Conservation (phyloP, 2,113 vertebrate species). For the Microcebus lehilahytsara region DNA sequence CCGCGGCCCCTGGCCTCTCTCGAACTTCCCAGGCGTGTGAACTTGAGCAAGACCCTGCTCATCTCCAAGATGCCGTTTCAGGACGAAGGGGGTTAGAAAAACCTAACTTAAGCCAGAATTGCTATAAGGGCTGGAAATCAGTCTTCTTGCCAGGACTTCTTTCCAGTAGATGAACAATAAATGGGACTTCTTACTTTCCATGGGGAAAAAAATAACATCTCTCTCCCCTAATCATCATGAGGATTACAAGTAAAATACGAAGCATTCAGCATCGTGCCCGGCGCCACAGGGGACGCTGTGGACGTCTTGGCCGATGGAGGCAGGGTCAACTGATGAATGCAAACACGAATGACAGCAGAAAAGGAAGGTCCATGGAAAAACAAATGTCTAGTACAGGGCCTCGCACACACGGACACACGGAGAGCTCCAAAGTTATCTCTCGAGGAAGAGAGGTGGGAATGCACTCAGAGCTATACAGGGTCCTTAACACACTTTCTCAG, state of each 20-base stretch:
- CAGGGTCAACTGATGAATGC: background rate
- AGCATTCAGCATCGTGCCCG: rapidly evolving
- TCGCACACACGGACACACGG: no score
- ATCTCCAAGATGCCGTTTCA: background rate
- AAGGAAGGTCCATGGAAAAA: rapidly evolving
- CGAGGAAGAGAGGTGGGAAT: background rate
- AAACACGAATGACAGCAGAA: background rate
- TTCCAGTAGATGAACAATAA: background rate
- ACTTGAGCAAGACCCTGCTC: background rate
- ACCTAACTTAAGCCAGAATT: background rate
- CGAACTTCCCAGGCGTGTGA: background rate
- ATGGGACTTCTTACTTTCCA: background rate
- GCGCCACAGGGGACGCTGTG: rapidly evolving
- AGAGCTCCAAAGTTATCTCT: rapidly evolving
- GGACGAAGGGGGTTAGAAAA: background rate
- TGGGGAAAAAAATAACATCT: background rate
- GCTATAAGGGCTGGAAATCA: background rate
- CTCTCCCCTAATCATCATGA: rapidly evolving
- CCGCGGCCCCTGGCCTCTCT: background rate
- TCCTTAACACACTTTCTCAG: background rate
- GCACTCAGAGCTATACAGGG: rapidly evolving
- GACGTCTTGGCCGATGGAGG: background rate
- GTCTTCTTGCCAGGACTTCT: background rate
- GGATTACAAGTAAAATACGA: background rate
- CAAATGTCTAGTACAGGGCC: rapidly evolving